Percentiles rank a stretch among this genome's conserved stretches.
These are phyloP conservation scores for Calyptomena viridis DNA, from an alignment of 2,113 vertebrate species.

Conservation along the genomic window DNA sequence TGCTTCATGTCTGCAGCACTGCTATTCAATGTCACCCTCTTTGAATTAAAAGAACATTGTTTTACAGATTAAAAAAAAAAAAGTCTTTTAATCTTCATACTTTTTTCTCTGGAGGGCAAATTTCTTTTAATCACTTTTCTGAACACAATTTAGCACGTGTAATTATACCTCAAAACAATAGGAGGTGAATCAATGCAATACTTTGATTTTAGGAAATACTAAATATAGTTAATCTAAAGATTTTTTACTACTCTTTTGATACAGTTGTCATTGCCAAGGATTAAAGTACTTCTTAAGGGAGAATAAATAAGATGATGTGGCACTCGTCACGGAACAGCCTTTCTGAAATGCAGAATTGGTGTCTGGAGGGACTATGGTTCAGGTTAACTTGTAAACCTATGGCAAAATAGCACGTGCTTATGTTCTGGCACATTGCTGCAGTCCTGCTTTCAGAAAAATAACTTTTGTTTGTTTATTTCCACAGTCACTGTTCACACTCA, in stretches of 20 bases:
- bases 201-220: constrained; percentile 41
- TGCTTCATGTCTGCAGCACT: background rate
- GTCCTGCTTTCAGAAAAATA: background rate
- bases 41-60: background rate
- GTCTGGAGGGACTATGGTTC: background rate
- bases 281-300: background rate
- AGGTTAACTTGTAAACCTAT: background rate
- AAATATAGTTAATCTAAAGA: constrained; percentile 16
- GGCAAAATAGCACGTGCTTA: background rate
- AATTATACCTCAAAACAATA: constrained; percentile 56
- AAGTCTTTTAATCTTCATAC: background rate
- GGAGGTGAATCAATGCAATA: background rate
- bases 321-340: background rate
- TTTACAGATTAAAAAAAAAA: background rate
- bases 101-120: constrained; percentile 11
- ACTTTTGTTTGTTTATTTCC: background rate
- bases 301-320: background rate
- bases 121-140: constrained; percentile 47
- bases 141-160: constrained; percentile 5
- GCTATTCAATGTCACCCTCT: background rate
- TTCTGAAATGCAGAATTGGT: background rate
- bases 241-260: background rate
- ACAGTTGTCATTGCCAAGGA: background rate
- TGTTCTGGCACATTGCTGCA: background rate
- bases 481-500: background rate